These are phyloP conservation scores for Lacerta viridis DNA, from an alignment of 2,797 vertebrate species.

Conservation along the genomic window DNA sequence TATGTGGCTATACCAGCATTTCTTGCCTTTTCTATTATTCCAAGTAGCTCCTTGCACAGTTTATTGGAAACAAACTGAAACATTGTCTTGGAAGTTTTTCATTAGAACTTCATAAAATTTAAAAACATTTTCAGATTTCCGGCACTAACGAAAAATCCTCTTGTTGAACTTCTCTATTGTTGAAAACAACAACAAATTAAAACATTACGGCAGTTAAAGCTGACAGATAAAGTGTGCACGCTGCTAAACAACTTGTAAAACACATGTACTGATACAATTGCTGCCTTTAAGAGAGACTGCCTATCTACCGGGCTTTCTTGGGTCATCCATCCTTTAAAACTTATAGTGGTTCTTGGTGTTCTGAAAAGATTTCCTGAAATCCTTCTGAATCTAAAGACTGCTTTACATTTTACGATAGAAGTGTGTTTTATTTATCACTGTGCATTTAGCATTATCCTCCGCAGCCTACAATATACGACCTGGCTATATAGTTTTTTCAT, in stretches of 20 bases:
- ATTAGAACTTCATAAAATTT: background rate
- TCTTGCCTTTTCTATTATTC: background rate
- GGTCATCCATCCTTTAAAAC: background rate
- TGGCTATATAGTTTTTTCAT: background rate
- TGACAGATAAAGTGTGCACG: background rate
- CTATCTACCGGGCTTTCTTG: background rate
- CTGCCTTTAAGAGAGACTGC: background rate
- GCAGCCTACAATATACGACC: background rate
- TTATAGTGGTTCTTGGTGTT: background rate
- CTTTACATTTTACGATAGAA: background rate
- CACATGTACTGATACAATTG: background rate
- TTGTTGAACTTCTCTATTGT: too few relatives aligned
- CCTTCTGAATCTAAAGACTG: background rate
- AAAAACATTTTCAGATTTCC: background rate
- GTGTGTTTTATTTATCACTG: background rate
- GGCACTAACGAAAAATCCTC: background rate
- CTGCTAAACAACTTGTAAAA: background rate
- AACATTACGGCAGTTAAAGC: background rate
- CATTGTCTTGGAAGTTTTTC: background rate
- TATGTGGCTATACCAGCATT: background rate
- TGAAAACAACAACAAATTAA: too few relatives aligned
- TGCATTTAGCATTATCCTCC: background rate
- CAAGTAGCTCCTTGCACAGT: background rate
- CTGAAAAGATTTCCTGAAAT: background rate
- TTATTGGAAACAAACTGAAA: conserved; percentile 3